Evolutionary conservation across 2,797 vertebrate species (phyloP).

Genomic region (Nannoperca obscura): DNA sequence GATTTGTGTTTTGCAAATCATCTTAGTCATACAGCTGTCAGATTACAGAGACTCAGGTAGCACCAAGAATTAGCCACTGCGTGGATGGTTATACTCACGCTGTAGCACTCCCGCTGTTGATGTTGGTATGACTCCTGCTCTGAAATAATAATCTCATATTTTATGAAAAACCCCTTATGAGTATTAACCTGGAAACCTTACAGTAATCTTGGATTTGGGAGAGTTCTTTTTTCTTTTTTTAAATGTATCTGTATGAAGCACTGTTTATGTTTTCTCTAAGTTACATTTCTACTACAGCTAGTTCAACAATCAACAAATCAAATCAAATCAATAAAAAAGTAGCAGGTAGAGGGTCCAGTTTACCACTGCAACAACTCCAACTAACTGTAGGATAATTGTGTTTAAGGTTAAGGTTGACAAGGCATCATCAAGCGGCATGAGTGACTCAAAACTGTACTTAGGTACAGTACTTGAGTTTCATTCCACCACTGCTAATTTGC

Average conservation of each 20-base stretch:
- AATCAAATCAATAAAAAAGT: not conserved
- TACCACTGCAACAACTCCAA: not conserved
- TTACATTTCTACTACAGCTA: not conserved
- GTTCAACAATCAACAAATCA: not conserved
- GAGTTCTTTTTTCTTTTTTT: too few species aligned
- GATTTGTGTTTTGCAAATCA: conserved; percentile 58
- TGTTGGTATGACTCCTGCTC: conserved; percentile 14
- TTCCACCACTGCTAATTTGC: too few species aligned
- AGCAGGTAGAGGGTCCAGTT: not conserved
- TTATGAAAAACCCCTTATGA: conserved; percentile 1
- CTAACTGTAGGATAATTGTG: not conserved
- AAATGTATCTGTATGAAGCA: not conserved
- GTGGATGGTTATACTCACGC: conserved; percentile 15
- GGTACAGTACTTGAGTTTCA: not conserved
- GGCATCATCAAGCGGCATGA: not conserved
- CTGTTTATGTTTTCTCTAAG: not conserved
- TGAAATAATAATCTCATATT: conserved; percentile 37
- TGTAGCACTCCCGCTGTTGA: conserved; percentile 26
- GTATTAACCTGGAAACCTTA: conserved; percentile 21
- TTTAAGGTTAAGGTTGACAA: not conserved
- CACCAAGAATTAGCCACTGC: conserved; percentile 37
- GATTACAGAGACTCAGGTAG: conserved; percentile 57
- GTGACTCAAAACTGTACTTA: not conserved
- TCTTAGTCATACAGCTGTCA: conserved; percentile 51
- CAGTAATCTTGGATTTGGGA: conserved; percentile 31